Evolutionary conservation across 2,797 vertebrate species (phyloP), one percentile per base, ranked within the genome.

Genomic region (Thalassophryne amazonica): DNA sequence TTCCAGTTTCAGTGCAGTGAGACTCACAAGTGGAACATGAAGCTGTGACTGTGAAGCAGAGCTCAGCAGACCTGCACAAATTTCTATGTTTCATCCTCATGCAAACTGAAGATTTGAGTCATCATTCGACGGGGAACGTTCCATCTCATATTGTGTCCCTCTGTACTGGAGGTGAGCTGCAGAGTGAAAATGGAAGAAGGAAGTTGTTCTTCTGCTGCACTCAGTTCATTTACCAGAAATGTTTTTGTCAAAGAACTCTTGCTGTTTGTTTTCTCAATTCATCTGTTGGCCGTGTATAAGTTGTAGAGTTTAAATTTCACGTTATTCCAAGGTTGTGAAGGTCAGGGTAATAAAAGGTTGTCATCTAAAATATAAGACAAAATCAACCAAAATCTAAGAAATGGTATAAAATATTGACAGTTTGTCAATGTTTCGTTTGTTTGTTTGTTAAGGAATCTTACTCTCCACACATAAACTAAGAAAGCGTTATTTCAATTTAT

Each of bases 21-120:
- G 29, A 27, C 58, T 23, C 31, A 79, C 13, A 8, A 21, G 11
- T 68, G 66, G 13, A 68, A 36, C 33, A 42, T 60, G 47, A 69
- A 47, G 13, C 16, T 19, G 51, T 12, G 8, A 57, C 38, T 18
- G 18, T 29, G 46, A 61, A 36, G 32, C 39, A 48, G 38, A 16
- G 3, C 12, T 25, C 36, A 59, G 18, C 36, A 3, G 31, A n/a
- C 67, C 37, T 15, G 37, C 50, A 27, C 17, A n/a, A 40, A 13
- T 58, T 55, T 60, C 29, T 45, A 8, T 23, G 12, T 53, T 34
- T 61, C 12, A 27, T 55, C 31, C 33, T 46, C 29, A 69, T 63
- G 19, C 39, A 30, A 38, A n/a, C 45, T 53, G 40, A 53, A 5
- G 12, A 52, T 45, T 38, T 21, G 32, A 56, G 31, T 16, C 18